phyloP scores from a whole-genome alignment of 2,888 invertebrate genomes.

The Cremastinae sp. region DNA sequence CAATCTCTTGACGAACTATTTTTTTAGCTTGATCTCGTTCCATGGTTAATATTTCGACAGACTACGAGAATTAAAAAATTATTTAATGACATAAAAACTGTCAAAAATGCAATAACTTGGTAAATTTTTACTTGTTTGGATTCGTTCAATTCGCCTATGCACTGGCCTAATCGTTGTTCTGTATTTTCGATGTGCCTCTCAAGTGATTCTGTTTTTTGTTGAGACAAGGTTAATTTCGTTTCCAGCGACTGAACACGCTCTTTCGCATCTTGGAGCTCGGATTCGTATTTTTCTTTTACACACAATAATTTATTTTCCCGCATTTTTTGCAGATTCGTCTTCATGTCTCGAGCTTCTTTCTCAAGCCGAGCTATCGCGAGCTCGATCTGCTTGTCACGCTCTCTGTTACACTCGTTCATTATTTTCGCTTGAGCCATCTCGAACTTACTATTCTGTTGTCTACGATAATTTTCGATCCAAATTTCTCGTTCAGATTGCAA shows the following conservation, averaged over 20 bases:
- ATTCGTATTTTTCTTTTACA: constrained; percentile 88
- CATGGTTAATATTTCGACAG: constrained; percentile 81
- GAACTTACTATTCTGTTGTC: constrained; percentile 84
- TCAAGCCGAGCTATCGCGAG: constrained; percentile 87
- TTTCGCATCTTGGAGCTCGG: constrained; percentile 86
- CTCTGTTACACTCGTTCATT: constrained; percentile 86
- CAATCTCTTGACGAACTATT: constrained; percentile 85
- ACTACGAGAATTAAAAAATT: constrained; percentile 70
- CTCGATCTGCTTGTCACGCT: constrained; percentile 91
- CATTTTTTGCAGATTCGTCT: constrained; percentile 83
- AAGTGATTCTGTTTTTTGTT: constrained; percentile 84
- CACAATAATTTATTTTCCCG: constrained; percentile 83
- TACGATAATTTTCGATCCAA: constrained; percentile 84
- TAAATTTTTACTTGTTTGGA: constrained; percentile 82
- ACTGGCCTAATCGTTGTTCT: constrained; percentile 84
- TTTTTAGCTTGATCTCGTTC: constrained; percentile 84
- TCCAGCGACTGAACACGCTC: constrained; percentile 86
- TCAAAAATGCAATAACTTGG: neutral
- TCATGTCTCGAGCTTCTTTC: constrained; percentile 84
- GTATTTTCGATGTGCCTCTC: constrained; percentile 84
- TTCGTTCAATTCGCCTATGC: constrained; percentile 85
- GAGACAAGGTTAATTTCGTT: constrained; percentile 85
- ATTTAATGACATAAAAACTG: neutral
- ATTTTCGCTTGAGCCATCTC: constrained; percentile 87
- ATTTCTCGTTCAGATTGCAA: constrained; percentile 84